phyloP scores from a whole-genome alignment of 1,140 invertebrate species.

The Drosophila suzukii region DNA sequence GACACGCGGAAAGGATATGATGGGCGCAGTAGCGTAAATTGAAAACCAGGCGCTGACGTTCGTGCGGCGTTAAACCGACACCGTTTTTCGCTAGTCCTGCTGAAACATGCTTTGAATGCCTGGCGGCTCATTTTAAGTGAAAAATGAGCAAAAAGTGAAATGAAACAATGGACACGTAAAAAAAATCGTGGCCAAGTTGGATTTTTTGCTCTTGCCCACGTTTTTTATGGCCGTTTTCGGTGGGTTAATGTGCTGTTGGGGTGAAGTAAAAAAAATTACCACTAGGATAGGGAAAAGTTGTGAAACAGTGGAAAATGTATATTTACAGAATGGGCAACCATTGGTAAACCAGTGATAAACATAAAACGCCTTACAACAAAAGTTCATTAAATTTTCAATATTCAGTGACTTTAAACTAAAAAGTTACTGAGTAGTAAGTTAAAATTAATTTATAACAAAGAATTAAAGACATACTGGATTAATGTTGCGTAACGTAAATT shows the following conservation, averaged over 20 bases:
- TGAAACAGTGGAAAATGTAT: slow-evolving; percentile 38
- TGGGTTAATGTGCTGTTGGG: slow-evolving; percentile 81
- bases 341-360: slow-evolving; percentile 1
- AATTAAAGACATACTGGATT: background rate
- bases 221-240: slow-evolving; percentile 76
- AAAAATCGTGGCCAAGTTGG: slow-evolving; percentile 83
- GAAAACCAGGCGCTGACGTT: slow-evolving; percentile 54
- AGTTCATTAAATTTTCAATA: background rate
- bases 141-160: slow-evolving; percentile 82
- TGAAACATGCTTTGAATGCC: slow-evolving; percentile 75
- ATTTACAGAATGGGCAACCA: slow-evolving; percentile 15
- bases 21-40: slow-evolving; percentile 72
- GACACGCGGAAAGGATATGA: slow-evolving; percentile 77
- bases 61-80: slow-evolving; percentile 34
- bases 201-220: slow-evolving; percentile 71
- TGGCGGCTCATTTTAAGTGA: slow-evolving; percentile 80
- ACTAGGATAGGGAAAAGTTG: slow-evolving; percentile 7
- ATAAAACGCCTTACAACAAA: background rate
- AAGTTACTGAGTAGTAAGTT: too few species aligned
- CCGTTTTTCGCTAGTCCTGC: slow-evolving; percentile 26
- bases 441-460: too few species aligned
- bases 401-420: background rate
- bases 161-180: slow-evolving; percentile 71
- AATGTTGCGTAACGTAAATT: too few species aligned
- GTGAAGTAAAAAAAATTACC: slow-evolving; percentile 63